phyloP scores from a whole-genome alignment of 1,140 invertebrate species.

The Orchestia grillus region DNA sequence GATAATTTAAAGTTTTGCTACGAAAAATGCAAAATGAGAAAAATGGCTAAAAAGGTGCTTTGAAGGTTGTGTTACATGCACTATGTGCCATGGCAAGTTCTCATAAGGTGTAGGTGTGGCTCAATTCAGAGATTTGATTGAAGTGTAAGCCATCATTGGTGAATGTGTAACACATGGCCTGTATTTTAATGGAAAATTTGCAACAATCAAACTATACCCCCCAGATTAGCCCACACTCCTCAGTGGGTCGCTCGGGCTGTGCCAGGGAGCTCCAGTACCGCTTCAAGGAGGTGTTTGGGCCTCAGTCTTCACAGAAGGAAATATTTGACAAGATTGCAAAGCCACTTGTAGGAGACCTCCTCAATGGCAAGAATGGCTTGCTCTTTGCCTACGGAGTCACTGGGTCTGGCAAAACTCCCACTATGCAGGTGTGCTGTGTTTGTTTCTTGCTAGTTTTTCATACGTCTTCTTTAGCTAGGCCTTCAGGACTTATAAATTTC shows the following conservation, averaged over 20 bases:
- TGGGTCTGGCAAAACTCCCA: conserved; percentile 95
- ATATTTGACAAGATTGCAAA: conserved; percentile 88
- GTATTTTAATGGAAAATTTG: too few relatives aligned
- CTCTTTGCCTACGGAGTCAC: conserved; percentile 97
- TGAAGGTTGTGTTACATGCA: too few relatives aligned
- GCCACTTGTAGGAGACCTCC: conserved; percentile 83
- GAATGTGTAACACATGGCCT: too few relatives aligned
- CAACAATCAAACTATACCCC: too few relatives aligned
- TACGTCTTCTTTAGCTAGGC: too few relatives aligned
- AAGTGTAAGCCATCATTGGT: too few relatives aligned
- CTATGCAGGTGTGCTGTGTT: conserved; percentile 80
- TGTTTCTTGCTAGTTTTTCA: not conserved
- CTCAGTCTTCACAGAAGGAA: conserved; percentile 82
- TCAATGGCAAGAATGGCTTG: conserved; percentile 81
- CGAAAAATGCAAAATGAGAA: too few relatives aligned
- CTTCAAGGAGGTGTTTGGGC: conserved; percentile 85
- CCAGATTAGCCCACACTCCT: conserved; percentile 61
- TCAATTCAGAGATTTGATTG: too few relatives aligned
- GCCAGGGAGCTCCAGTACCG: conserved; percentile 71
- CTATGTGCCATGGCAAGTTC: too few relatives aligned
- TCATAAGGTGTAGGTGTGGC: too few relatives aligned
- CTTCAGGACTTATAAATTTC: not conserved
- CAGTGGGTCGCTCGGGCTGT: conserved; percentile 65
- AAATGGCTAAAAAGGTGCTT: too few relatives aligned
- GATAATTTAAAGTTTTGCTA: too few relatives aligned